Base-by-base conservation (phyloP, 2,113 vertebrate species). In the Ptychochromis oligacanthus region DNA sequence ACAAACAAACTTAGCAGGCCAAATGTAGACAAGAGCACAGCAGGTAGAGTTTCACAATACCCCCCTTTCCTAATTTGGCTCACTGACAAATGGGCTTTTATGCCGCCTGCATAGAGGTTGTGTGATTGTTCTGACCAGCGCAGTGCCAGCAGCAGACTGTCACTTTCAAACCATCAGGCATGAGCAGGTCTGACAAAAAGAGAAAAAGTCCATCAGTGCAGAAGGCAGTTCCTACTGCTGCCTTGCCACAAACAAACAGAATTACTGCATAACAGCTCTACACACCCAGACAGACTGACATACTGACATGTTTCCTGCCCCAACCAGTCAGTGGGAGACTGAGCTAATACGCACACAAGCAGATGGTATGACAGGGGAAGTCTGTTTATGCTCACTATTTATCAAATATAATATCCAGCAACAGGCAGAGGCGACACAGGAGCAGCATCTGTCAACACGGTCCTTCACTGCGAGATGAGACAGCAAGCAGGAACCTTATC, bases 51-150 rank as follows among this genome's bases (percentile, higher is more conserved):
- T 90, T 87, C 40, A 57, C 85, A 92, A 90, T 78, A 86, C 75
- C 67, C 52, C 79, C 64, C 58, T 40, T 40, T 60, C n/a, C 82
- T 83, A 88, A 89, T 81, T 79, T 60, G 34, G 62, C 86, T 76
- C 58, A 40, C 80, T 89, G 77, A 93, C 92, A 95, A 94, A 88
- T 83, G 70, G 61, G 62, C 90, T 90, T 92, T 94, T 92, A 90
- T 94, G 89, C 61, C 2, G 76, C 77, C 64, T 62, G 75, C 86
- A 93, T 83, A 92, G 93, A 85, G 81, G 76, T 85, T 75, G 91
- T 84, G 86, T 78, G 91, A 93, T 87, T 80, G 67, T 86, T 83
- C 76, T 12, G 58, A 28, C 58, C 58, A 89, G 92, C 84, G 1
- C 18, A 28, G 83, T 28, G 81, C 91, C 91, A 91, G 78, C 82